These are phyloP conservation scores for Porites divaricata DNA, from an alignment of 92 coral and sea anemone species.

Conservation along the genomic window DNA sequence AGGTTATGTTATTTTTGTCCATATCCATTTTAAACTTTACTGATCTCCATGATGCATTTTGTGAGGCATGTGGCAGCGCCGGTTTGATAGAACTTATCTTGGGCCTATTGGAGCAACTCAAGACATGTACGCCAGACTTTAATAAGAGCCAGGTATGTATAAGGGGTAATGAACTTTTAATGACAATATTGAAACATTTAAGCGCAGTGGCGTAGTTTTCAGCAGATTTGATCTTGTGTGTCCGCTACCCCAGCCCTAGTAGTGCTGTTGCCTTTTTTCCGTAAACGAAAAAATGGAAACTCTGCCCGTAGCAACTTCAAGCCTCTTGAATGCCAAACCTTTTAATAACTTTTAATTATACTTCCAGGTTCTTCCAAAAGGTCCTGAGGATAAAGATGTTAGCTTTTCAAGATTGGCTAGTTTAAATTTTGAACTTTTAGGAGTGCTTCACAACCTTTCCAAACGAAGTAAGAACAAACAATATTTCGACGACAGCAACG, in stretches of 20 bases:
- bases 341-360: neutral
- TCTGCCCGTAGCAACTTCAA: too few relatives aligned
- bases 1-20: slow-evolving; percentile 44
- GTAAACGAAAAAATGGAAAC: too few relatives aligned
- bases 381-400: slow-evolving; percentile 24
- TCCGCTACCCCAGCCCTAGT: too few relatives aligned
- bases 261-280: too few relatives aligned
- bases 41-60: slow-evolving; percentile 58
- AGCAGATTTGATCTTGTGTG: too few relatives aligned
- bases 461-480: slow-evolving; percentile 55
- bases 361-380: slow-evolving; percentile 7
- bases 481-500: slow-evolving; percentile 48
- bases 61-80: slow-evolving; percentile 55
- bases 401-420: slow-evolving; percentile 43
- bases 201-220: too few relatives aligned
- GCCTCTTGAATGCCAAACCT: too few relatives aligned
- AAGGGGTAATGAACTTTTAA: too few relatives aligned
- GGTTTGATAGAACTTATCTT: slow-evolving; percentile 49
- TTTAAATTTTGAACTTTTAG: slow-evolving; percentile 39
- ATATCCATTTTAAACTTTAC: slow-evolving; percentile 56
- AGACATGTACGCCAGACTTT: slow-evolving; percentile 49
- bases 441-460: slow-evolving; percentile 75
- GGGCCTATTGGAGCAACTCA: slow-evolving; percentile 51
- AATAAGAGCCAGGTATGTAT: slow-evolving; percentile 45
- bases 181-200: neutral